Percentiles rank a stretch among this genome's conserved stretches.
Evolutionary conservation across 2,888 invertebrate species (phyloP).

Genomic region (Ernsta delagoae): DNA sequence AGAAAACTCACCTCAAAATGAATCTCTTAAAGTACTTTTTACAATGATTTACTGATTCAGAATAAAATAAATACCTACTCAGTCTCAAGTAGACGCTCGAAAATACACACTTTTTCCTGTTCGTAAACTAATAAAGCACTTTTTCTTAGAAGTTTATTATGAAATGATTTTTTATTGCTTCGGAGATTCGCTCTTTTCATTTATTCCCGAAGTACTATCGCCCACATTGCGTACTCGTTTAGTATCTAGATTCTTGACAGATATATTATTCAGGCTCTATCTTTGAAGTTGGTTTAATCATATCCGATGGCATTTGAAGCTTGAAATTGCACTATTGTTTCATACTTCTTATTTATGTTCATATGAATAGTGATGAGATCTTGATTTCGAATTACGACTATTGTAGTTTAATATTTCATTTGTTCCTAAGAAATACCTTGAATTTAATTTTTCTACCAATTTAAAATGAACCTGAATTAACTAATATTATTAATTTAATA

Average conservation of each 20-base stretch:
- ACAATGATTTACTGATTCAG: background rate
- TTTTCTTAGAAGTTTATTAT: conserved; percentile 41
- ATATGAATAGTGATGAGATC: background rate
- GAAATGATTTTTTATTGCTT: conserved; percentile 17
- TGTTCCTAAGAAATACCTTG: background rate
- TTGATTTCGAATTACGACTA: conserved; percentile 8
- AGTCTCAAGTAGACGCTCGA: conserved; percentile 17
- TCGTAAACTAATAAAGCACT: conserved; percentile 45
- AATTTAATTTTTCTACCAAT: background rate
- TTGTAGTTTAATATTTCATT: background rate
- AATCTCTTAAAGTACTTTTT: conserved; percentile 39
- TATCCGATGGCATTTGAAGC: conserved; percentile 33
- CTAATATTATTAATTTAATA: too few relatives aligned
- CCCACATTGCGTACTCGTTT: conserved; percentile 57
- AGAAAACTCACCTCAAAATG: conserved; percentile 24
- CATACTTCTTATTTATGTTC: conserved; percentile 15
- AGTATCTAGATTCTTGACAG: conserved; percentile 51
- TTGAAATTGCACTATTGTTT: conserved; percentile 34
- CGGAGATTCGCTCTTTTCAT: conserved; percentile 42
- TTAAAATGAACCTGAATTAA: background rate
- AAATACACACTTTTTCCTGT: conserved; percentile 56
- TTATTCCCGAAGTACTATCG: conserved; percentile 52
- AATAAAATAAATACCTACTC: too few relatives aligned
- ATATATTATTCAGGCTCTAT: conserved; percentile 39
- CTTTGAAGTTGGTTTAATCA: conserved; percentile 33